phyloP scores from a whole-genome alignment of 2,797 vertebrate genomes.

The Myiotriccus ornatus region DNA sequence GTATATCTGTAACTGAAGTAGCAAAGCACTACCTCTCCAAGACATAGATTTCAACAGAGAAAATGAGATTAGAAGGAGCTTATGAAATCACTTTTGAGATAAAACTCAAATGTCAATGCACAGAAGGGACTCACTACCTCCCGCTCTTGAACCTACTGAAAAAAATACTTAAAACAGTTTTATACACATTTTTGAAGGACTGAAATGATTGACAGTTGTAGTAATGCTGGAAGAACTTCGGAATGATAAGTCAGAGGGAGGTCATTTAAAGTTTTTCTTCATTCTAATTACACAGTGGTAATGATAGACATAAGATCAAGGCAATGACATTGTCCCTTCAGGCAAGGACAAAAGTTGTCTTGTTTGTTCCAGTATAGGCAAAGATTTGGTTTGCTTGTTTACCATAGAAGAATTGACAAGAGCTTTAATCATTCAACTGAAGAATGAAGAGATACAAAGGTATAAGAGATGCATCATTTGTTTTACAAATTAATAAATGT shows the following conservation, averaged over 20 bases:
- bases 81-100: conserved; percentile 6
- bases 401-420: conserved; percentile 30
- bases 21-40: neutral
- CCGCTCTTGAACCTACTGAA: neutral
- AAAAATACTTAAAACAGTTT: neutral
- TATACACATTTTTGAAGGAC: conserved; percentile 50
- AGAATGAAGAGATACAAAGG: conserved; percentile 58
- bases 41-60: neutral
- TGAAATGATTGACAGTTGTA: conserved; percentile 70
- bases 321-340: conserved; percentile 75
- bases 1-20: neutral
- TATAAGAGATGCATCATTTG: conserved; percentile 53
- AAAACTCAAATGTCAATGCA: conserved; percentile 24
- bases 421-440: conserved; percentile 62
- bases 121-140: neutral
- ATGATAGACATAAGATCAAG: conserved; percentile 81
- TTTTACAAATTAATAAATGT: conserved; percentile 61
- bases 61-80: neutral
- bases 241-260: conserved; percentile 77
- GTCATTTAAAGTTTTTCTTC: conserved; percentile 76
- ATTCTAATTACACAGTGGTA: conserved; percentile 83
- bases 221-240: conserved; percentile 74
- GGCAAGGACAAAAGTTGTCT: conserved; percentile 70
- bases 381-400: conserved; percentile 63
- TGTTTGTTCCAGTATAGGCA: conserved; percentile 64